Evolutionary conservation across 2,113 vertebrate species (phyloP), one percentile per base, ranked within the genome.

Genomic region (Pygoscelis adeliae): DNA sequence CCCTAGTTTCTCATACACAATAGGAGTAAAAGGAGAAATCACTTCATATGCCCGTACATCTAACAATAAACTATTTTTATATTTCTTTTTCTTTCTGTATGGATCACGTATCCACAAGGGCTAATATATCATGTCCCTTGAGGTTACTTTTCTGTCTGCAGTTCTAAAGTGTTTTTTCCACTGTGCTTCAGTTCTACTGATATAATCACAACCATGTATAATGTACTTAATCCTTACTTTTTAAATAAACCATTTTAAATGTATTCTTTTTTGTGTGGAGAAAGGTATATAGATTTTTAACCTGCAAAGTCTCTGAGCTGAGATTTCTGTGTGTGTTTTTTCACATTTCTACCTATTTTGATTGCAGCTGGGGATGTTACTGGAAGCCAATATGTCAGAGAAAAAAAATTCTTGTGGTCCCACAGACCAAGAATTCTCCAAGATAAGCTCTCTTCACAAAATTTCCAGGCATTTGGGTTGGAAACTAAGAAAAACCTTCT

Each of bases 241-340:
- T 98, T 96, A 98, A 98, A 98, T 98, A 98, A 98, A 98, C 87
- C 79, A 92, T 98, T 98, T 98, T 94, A 98, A 98, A 98, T 93
- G 96, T 97, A 97, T 95, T 96, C 76, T 42, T 66, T 36, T 87
- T 50, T 61, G 93, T 86, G 93, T 97, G 96, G 78, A 98, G 85
- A 85, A 72, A 74, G 19, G 22, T 86, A 76, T 61, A 10, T 69
- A 70, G 93, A 67, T 87, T 77, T 91, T 83, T 73, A 47, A 80
- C 59, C 55, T 80, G 38, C 20, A 42, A 0, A 47, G 85, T 89
- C 25, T 46, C 58, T 15, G 34, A 90, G 56, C 25, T 88, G 65
- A 58, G 40, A n/a, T 65, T 89, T 83, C 77, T 69, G 40, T 55
- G 62, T 9, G 69, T 50, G 6, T 23, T 76, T 70, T 82, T 90